Base-by-base conservation (phyloP, 2,888 invertebrate genomes). In the Rhamphomyia laevipes region DNA sequence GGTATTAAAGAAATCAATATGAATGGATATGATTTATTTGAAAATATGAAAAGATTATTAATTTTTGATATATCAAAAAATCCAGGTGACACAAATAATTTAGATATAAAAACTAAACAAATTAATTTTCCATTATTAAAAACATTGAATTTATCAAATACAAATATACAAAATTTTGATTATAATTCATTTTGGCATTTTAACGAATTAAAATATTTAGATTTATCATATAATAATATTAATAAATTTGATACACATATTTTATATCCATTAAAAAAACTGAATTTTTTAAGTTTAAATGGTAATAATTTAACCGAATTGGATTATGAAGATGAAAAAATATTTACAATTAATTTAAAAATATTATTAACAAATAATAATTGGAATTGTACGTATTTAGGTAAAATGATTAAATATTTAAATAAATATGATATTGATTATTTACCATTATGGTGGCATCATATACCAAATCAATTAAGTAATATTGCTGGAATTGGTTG, bases 371-470 rank as follows among this genome's bases (percentile, higher is more conserved):
- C 23, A n/a, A 21, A 13, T 4, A 42, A 42, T 27, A 5, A 42
- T 21, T 42, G 42, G 42, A 23, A 42, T 42, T 42, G 42, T 42
- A 15, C 42, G 10, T 42, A 23, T 42, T 42, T 42, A 42, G 2
- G 12, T 5, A 27, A 42, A 23, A 42, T 42, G 42, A n/a, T 42
- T 23, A 42, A 21, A 42, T 15, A 42, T 42, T 42, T 42, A 15
- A 42, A 15, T 42, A 42, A 10, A n/a, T 5, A 27, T 23, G 6
- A 27, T 42, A 27, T 42, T 27, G 42, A 42, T 27, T 42, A 27
- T 42, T 16, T 23, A 27, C 42, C 42, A 42, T 21, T 21, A 42
- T 42, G 42, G 42, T 42, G 42, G 42, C 23, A 42, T 42, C 23
- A 42, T 42, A 10, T n/a, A 23, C 27, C 42, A 42, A 42, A 42